Conservation (phyloP, 2,113 vertebrate genomes). For the Chaetorhynchus papuensis region DNA sequence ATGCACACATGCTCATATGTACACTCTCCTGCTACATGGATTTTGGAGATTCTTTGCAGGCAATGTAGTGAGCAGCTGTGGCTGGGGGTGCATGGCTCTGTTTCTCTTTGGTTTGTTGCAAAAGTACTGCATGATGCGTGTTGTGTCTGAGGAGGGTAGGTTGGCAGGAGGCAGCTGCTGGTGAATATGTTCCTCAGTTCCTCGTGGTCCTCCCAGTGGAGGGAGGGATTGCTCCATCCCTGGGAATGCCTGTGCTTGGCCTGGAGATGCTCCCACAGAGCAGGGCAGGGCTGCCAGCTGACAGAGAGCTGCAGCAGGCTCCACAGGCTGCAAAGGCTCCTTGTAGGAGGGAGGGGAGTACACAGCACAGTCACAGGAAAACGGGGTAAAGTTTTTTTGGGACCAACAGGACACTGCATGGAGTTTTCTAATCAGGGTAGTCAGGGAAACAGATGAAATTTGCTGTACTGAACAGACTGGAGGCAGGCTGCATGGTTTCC, state of each 20-base stretch:
- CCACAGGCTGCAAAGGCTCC: background rate
- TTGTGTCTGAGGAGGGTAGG: background rate
- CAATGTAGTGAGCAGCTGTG: fast-evolving
- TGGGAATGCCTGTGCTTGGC: background rate
- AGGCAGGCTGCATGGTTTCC: background rate
- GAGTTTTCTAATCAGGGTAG: background rate
- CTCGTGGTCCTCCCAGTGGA: background rate
- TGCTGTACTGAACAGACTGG: background rate
- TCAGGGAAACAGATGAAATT: background rate
- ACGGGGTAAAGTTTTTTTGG: background rate
- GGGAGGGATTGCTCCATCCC: background rate
- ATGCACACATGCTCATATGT: fast-evolving
- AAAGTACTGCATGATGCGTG: fast-evolving
- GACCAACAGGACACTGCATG: background rate
- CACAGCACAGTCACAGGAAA: background rate
- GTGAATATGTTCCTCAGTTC: background rate
- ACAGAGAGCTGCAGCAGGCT: background rate
- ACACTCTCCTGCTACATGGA: background rate
- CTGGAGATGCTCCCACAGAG: background rate
- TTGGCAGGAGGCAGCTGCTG: background rate
- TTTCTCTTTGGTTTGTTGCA: background rate
- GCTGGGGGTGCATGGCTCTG: fast-evolving
- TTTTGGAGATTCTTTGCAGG: background rate
- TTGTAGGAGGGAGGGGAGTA: background rate
- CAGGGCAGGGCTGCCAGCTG: background rate